Conservation (phyloP, 2,797 vertebrate genomes). For the Trematomus bernacchii region DNA sequence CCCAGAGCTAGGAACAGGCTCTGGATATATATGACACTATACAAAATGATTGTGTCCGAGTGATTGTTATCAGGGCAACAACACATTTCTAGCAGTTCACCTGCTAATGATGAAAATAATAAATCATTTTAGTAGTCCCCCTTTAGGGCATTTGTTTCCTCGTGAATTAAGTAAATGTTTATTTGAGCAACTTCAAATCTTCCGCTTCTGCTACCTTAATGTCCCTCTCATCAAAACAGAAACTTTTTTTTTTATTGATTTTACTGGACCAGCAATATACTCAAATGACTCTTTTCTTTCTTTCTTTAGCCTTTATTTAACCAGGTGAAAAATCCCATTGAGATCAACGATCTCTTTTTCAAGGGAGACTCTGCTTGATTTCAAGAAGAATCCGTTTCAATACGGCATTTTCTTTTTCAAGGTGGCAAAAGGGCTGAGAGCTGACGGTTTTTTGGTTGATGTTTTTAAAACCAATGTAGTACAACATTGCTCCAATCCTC, state of each 20-base stretch:
- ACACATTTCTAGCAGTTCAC: background rate
- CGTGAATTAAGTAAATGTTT: slow-evolving; percentile 1
- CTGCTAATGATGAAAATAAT: background rate
- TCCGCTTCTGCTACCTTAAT: background rate
- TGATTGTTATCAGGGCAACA: slow-evolving; percentile 11
- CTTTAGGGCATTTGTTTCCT: background rate
- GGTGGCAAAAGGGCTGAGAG: too few relatives aligned
- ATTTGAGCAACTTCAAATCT: slow-evolving; percentile 11
- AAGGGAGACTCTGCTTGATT: too few relatives aligned
- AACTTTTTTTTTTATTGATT: slow-evolving; percentile 22
- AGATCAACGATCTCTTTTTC: too few relatives aligned
- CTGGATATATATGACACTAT: slow-evolving; percentile 5
- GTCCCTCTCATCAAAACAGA: slow-evolving; percentile 10
- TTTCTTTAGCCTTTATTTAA: too few relatives aligned
- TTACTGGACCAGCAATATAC: background rate
- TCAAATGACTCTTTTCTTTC: too few relatives aligned
- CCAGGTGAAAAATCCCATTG: too few relatives aligned
- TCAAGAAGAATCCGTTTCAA: too few relatives aligned
- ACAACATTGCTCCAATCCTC: too few relatives aligned
- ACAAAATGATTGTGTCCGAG: background rate
- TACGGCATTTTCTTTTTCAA: too few relatives aligned
- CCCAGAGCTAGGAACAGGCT: slow-evolving; percentile 5
- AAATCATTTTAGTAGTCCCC: background rate
- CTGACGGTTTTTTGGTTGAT: too few relatives aligned
- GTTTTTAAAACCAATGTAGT: too few relatives aligned